A percentile compares a stretch with the other conserved stretches of the same genome.
These are phyloP conservation scores for Sylvilagus floridanus DNA, from an alignment of 2,797 vertebrate genomes.

Conservation along the genomic window DNA sequence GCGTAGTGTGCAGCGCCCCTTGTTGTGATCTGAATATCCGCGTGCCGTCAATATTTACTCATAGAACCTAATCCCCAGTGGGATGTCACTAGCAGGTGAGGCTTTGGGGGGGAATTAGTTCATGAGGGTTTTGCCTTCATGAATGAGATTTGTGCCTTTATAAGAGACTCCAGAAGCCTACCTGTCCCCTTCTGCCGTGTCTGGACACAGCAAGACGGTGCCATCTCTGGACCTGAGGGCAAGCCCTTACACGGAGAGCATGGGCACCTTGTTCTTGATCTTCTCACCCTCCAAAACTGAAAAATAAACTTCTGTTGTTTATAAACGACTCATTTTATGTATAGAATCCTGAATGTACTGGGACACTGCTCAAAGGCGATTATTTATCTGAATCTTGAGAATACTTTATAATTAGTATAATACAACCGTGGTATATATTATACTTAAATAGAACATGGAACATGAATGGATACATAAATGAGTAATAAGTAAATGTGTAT, in stretches of 20 bases:
- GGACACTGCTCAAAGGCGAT: neutral
- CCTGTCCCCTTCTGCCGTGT: neutral
- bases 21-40: neutral
- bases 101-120: neutral
- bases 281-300: neutral
- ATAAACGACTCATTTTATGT: neutral
- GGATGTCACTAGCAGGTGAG: neutral
- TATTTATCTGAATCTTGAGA: neutral
- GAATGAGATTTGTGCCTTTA: neutral
- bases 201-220: neutral
- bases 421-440: neutral
- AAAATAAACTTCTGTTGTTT: neutral
- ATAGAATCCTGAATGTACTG: neutral
- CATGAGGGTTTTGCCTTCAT: neutral
- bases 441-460: neutral
- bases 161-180: neutral
- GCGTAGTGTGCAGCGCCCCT: neutral
- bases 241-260: neutral
- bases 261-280: neutral
- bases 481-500: neutral
- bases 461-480: neutral
- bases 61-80: neutral
- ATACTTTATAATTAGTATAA: neutral
- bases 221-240: neutral
- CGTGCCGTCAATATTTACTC: neutral